These are phyloP conservation scores for Bellardia pandia DNA, from an alignment of 2,888 invertebrate genomes.

Conservation along the genomic window DNA sequence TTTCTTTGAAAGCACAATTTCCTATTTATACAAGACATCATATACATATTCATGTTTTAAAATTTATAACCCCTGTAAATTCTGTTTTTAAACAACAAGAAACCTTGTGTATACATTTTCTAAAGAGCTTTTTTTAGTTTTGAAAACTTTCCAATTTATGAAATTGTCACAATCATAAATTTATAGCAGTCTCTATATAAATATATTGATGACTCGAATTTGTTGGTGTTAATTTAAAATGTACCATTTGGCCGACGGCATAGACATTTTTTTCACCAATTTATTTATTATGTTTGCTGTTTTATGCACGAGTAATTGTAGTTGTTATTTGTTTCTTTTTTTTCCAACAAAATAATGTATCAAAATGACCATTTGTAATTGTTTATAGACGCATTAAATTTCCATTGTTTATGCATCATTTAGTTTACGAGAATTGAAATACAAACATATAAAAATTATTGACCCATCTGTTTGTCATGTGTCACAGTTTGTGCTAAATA, in stretches of 20 bases:
- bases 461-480: conserved; percentile 19
- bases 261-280: not conserved
- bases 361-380: conserved; percentile 18
- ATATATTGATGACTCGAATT: not conserved
- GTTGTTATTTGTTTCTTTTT: not conserved
- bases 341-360: not conserved
- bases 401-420: conserved; percentile 22
- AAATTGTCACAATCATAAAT: not conserved
- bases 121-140: not conserved
- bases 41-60: not conserved
- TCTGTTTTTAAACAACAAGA: not conserved
- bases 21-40: not conserved
- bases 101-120: not conserved
- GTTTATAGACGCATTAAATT: conserved; percentile 16
- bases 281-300: not conserved
- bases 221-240: not conserved
- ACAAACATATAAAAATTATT: not conserved
- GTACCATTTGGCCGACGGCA: not conserved
- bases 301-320: not conserved
- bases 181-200: not conserved
- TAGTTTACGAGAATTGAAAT: not conserved
- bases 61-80: conserved; percentile 1
- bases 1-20: not conserved
- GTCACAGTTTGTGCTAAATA: conserved; percentile 35
- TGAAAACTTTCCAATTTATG: not conserved